phyloP scores from a whole-genome alignment of 2,888 invertebrate species.

The Ditula angustiorana region DNA sequence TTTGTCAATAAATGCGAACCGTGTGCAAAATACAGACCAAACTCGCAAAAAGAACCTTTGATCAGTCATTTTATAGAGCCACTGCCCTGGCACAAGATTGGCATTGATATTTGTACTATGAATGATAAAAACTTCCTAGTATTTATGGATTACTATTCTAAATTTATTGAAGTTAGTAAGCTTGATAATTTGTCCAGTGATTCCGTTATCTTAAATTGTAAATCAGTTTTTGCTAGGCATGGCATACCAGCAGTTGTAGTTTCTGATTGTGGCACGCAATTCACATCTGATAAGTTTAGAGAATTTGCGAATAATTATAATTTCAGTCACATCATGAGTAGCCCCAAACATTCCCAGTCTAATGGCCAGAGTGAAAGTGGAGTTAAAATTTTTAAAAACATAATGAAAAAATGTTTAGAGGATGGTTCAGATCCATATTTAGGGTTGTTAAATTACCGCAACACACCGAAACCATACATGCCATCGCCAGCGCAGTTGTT shows the following conservation, averaged over 20 bases:
- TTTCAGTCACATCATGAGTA: slow-evolving; percentile 42
- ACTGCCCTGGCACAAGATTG: neutral
- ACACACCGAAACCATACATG: slow-evolving; percentile 47
- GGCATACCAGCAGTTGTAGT: slow-evolving; percentile 42
- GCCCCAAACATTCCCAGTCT: slow-evolving; percentile 43
- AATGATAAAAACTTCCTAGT: slow-evolving; percentile 36
- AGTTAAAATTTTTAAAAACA: slow-evolving; percentile 41
- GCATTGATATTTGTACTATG: slow-evolving; percentile 32
- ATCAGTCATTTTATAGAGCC: neutral
- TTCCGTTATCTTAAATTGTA: slow-evolving; percentile 35
- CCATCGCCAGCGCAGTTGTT: too few relatives aligned
- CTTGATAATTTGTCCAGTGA: neutral
- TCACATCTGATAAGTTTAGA: too few relatives aligned
- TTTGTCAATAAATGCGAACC: neutral
- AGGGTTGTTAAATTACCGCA: slow-evolving; percentile 38
- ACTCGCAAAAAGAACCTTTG: slow-evolving; percentile 7
- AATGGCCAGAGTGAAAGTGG: slow-evolving; percentile 46
- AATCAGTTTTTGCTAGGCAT: slow-evolving; percentile 44
- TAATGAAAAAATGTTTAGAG: too few relatives aligned
- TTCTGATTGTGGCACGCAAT: slow-evolving; percentile 45
- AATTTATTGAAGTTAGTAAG: neutral
- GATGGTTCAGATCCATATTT: slow-evolving; percentile 46
- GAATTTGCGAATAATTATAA: slow-evolving; percentile 41
- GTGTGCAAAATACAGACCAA: neutral
- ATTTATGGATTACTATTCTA: slow-evolving; percentile 17